A percentile compares a stretch with the other conserved stretches of the same genome.
Evolutionary conservation across 64 coral and sea anemone species (phyloP).

Genomic region (Orbicella faveolata): DNA sequence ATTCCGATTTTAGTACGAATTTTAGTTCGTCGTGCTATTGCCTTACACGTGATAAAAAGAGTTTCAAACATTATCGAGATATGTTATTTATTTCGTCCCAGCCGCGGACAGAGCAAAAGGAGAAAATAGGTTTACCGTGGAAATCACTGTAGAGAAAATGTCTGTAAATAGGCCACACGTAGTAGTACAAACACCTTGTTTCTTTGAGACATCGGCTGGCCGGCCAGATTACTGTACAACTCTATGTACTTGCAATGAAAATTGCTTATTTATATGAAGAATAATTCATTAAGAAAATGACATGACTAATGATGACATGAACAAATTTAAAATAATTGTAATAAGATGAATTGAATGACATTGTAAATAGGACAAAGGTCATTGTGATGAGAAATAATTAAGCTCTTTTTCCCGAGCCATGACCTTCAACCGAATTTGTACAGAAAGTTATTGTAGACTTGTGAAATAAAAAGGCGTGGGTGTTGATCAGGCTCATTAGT

Average conservation of each 20-base stretch:
- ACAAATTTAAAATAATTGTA: not conserved
- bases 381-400: not conserved
- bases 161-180: no score
- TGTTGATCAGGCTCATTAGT: not conserved
- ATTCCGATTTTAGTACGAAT: no score
- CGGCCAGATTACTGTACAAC: not conserved
- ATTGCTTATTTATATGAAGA: not conserved
- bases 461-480: not conserved
- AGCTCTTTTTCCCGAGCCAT: not conserved
- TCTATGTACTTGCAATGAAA: not conserved
- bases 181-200: no score
- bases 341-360: not conserved
- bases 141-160: not conserved
- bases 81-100: no score
- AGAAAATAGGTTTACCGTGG: no score
- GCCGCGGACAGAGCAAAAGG: no score
- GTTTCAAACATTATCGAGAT: no score
- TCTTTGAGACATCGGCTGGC: no score
- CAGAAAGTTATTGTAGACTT: not conserved
- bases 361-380: slow-evolving; percentile 10
- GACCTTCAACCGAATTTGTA: not conserved
- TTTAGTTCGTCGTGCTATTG: no score
- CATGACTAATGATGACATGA: not conserved
- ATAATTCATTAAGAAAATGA: not conserved
- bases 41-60: no score